Evolutionary conservation across 1,140 invertebrate species (phyloP), one percentile per base, ranked within the genome.

Genomic region (Popillia japonica): DNA sequence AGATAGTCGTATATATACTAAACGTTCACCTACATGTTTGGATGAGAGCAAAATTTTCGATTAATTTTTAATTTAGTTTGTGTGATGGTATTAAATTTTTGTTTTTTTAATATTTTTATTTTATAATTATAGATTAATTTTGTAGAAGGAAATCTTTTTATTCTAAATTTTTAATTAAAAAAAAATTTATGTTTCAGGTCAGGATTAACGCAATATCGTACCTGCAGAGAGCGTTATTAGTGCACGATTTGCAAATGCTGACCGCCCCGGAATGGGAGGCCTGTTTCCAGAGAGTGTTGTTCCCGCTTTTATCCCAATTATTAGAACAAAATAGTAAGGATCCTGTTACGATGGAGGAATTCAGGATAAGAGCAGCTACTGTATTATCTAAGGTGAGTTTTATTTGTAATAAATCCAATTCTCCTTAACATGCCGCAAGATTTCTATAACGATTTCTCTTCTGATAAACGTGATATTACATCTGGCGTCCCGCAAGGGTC

Each of bases 181-280:
- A n/a, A n/a, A n/a, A n/a, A n/a, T n/a, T 44, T 44, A 1, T 44
- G 42, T 10, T 44, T 20, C 20, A 92, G 89, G 96, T 99, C n/a
- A 91, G 98, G 77, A 96, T 95, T 81, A 93, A 94, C 80, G 98
- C 97, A 0, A 92, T 99, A 64, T 96, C 96, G 0, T 98, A 96
- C 86, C 89, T 99, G 6, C 92, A 93, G 83, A 90, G 97, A 68
- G 96, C 97, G 0, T 88, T 99, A n/a, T 88, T 99, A 0, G 95
- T 97, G 8, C 96, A 96, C 79, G 97, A 99, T 85, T 88, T 99
- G 48, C 92, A 96, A 82, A 94, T 93, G 11, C 87, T 99, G 20
- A 92, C 92, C 6, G 93, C 96, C 0, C 87, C 91, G 0, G 96
- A 99, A 85, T 99, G 98, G 98, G 96, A 97, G 84, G 93, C 95